Base-by-base conservation (phyloP, 2,113 vertebrate species). In the Sapayoa aenigma region DNA sequence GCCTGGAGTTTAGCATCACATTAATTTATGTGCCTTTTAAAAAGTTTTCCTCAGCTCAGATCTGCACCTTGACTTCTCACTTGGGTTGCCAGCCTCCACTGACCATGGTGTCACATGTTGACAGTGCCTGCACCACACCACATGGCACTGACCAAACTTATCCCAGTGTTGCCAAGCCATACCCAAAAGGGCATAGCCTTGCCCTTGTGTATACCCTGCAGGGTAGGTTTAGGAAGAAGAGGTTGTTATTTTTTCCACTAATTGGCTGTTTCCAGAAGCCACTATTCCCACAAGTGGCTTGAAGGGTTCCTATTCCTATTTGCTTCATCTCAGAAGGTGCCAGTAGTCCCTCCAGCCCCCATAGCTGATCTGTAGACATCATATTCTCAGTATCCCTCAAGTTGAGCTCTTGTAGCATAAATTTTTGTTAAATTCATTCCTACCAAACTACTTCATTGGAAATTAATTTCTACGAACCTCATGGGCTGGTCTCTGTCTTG, bases 1-100 rank as follows among this genome's bases (percentile, higher is more conserved):
- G 6, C 2, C 2, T 35, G 52, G 44, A 37, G 52, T 21, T 91
- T 3, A 33, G 60, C 14, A 5, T 39, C n/a, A 16, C 0, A 0
- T 46, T 59, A 73, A 41, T 81, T 33, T 67, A 55, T 2, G 6
- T 0, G 2, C 41, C 27, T 30, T 80, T 62, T 22, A 39, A 28
- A 74, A 60, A 31, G 58, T 14, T 84, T 68, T 55, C 5, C 21
- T 68, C 3, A 1, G 27, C 59, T 87, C 49, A 52, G 42, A n/a
- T 25, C 44, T 28, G 7, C 19, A 24, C 24, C 19, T 62, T 5
- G 18, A 37, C 31, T 67, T 62, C 52, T 75, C 58, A 47, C 21
- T n/a, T 2, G 0, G 39, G 30, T 8, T 88, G 42, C 56, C 46
- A 52, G n/a, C 50, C 62, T 25, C 3, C 4, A 17, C 16, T 65